Evolutionary conservation across 2,113 vertebrate genomes (phyloP).

Genomic region (Chionis minor): DNA sequence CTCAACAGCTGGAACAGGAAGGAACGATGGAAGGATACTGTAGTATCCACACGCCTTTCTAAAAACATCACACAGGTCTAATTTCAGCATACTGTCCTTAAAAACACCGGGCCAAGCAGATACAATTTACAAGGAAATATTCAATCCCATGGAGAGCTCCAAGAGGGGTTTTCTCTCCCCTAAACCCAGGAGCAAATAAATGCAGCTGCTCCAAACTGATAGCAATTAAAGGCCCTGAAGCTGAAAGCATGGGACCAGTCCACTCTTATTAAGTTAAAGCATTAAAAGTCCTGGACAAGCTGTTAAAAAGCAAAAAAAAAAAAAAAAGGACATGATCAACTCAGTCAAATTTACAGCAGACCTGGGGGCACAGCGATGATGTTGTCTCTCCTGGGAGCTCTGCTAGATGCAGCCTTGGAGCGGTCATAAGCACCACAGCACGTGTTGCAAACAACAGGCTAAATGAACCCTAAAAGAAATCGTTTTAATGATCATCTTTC

Average conservation of each 20-base stretch:
- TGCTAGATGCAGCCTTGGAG: neutral
- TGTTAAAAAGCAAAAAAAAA: neutral
- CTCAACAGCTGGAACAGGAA: neutral
- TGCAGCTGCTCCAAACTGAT: conserved; percentile 52
- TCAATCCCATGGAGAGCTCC: neutral
- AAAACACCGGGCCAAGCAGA: conserved; percentile 18
- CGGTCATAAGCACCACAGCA: neutral
- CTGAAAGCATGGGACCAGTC: conserved; percentile 15
- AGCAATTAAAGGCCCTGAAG: conserved; percentile 32
- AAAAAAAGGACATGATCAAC: neutral
- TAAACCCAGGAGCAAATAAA: conserved; percentile 10
- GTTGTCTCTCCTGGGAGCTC: neutral
- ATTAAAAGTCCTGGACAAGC: conserved; percentile 38
- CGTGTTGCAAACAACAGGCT: neutral
- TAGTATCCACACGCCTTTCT: neutral
- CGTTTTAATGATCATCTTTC: neutral
- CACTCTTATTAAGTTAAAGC: conserved; percentile 44
- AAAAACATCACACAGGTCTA: neutral
- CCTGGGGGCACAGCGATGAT: neutral
- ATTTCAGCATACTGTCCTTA: conserved; percentile 3
- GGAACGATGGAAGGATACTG: neutral
- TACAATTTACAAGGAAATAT: conserved; percentile 20
- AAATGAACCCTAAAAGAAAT: conserved; percentile 40
- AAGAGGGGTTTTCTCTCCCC: conserved; percentile 24
- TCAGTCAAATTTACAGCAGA: conserved; percentile 39